A percentile compares a stretch with the other conserved stretches of the same genome.
phyloP scores from a whole-genome alignment of 1,140 invertebrate genomes.

The Batillaria attramentaria region DNA sequence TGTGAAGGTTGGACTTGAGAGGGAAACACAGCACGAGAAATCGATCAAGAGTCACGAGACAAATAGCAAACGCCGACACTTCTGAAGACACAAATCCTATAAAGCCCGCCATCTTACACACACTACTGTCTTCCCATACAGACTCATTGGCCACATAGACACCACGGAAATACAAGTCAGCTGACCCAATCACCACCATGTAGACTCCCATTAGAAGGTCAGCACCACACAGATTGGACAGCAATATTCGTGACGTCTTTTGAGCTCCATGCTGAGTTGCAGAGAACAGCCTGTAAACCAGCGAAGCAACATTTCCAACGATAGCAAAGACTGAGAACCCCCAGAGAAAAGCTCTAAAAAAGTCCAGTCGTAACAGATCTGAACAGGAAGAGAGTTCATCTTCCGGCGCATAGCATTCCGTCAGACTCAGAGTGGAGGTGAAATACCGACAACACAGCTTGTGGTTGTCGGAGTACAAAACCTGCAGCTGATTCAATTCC shows the following conservation, averaged over 20 bases:
- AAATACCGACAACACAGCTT: conserved; percentile 45
- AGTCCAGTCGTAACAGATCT: conserved; percentile 36
- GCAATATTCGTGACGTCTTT: conserved; percentile 43
- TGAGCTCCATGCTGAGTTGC: conserved; percentile 15
- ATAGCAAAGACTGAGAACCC: conserved; percentile 39
- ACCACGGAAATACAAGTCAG: conserved; percentile 55
- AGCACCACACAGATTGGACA: conserved; percentile 51
- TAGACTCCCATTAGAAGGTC: conserved; percentile 65
- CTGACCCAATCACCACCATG: conserved; percentile 56
- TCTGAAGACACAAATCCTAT: conserved; percentile 56
- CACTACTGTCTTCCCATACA: conserved; percentile 48
- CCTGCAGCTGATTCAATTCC: conserved; percentile 30
- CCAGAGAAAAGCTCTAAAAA: conserved; percentile 45
- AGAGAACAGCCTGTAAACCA: conserved; percentile 35
- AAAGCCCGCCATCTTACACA: conserved; percentile 56
- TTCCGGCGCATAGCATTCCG: conserved; percentile 40
- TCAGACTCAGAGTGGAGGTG: not conserved
- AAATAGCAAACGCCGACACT: conserved; percentile 52
- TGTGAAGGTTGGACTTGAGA: conserved; percentile 37
- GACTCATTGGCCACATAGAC: conserved; percentile 49
- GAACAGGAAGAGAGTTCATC: conserved; percentile 51
- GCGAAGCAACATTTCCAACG: conserved; percentile 44
- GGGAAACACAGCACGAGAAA: conserved; percentile 56
- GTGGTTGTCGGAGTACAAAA: conserved; percentile 35
- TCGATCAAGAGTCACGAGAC: conserved; percentile 58